These are phyloP conservation scores for Archivesica marissinica DNA, from an alignment of 1,140 invertebrate genomes.

Conservation along the genomic window DNA sequence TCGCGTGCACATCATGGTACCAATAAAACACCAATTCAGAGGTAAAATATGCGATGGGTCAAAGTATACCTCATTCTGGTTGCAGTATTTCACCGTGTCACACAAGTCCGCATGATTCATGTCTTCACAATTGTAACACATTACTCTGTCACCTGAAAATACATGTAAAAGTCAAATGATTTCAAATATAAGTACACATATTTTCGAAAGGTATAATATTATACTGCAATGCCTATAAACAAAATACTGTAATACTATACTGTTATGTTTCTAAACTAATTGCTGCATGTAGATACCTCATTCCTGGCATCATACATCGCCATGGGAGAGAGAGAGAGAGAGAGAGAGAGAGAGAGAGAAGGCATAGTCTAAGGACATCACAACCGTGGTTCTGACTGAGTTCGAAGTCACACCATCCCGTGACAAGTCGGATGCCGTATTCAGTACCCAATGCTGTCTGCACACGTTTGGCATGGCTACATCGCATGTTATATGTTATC, in stretches of 20 bases:
- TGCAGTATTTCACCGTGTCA: slow-evolving; percentile 39
- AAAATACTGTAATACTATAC: not conserved
- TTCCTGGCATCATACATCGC: not conserved
- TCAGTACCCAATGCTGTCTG: too few relatives aligned
- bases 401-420: too few relatives aligned
- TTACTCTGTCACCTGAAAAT: not conserved
- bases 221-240: not conserved
- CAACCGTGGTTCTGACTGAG: too few relatives aligned
- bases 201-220: not conserved
- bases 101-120: slow-evolving; percentile 18
- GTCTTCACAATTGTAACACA: slow-evolving; percentile 42
- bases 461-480: too few relatives aligned
- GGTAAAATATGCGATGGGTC: not conserved
- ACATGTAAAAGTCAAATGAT: not conserved
- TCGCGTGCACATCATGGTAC: too few relatives aligned
- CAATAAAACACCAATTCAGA: not conserved
- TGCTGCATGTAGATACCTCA: not conserved
- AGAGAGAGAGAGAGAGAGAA: not conserved
- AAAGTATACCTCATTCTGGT: not conserved
- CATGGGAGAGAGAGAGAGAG: not conserved
- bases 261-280: not conserved
- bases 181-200: not conserved
- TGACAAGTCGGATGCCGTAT: too few relatives aligned
- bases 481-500: too few relatives aligned
- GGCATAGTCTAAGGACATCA: too few relatives aligned